Conservation (phyloP, 2,888 invertebrate species). For the Hemaris fuciformis region DNA sequence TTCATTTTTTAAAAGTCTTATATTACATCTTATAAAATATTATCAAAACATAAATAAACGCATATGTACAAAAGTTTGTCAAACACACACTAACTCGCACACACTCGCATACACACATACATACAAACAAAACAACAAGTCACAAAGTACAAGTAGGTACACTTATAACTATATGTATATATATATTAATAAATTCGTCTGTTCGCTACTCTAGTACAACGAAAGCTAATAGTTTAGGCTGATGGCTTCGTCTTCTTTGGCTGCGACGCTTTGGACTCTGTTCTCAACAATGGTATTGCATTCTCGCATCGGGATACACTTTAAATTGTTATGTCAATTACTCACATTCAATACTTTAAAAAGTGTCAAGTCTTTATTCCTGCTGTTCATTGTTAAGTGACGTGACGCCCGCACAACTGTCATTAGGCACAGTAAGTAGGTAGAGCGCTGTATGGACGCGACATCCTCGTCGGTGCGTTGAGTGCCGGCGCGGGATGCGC, state of each 20-base stretch:
- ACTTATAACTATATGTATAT: conserved; percentile 26
- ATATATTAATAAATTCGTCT: conserved; percentile 68
- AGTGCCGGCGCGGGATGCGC: neutral
- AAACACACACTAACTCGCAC: conserved; percentile 23
- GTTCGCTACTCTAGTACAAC: conserved; percentile 25
- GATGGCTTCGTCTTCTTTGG: conserved; percentile 1
- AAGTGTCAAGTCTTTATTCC: neutral
- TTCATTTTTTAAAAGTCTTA: conserved; percentile 33
- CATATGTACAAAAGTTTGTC: conserved; percentile 31
- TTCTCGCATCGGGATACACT: neutral
- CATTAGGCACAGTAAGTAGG: no score
- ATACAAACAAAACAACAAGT: conserved; percentile 21
- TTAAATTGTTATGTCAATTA: neutral
- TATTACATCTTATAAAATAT: conserved; percentile 36
- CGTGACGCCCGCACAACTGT: neutral
- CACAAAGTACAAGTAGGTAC: conserved; percentile 23
- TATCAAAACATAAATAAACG: conserved; percentile 47
- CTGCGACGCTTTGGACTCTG: conserved; percentile 1
- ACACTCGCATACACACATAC: conserved; percentile 18
- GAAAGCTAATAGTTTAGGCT: neutral
- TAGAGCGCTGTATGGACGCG: no score
- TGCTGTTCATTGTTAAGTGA: neutral
- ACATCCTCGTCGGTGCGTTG: neutral
- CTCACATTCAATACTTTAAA: neutral
- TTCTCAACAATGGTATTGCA: conserved; percentile 18